phyloP scores from a whole-genome alignment of 2,888 invertebrate species.

The Tipula lateralis region DNA sequence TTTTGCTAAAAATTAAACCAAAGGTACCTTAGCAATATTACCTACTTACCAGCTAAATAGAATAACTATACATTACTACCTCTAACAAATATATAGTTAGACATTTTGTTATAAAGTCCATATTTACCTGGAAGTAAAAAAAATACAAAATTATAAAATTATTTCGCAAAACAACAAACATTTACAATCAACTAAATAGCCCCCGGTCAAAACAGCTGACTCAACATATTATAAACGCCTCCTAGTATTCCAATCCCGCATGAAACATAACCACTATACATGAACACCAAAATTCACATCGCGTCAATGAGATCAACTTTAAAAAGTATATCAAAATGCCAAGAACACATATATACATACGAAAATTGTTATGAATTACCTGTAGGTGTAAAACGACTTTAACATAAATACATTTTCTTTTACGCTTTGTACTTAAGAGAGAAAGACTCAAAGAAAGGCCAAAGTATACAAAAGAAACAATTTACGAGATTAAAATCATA shows the following conservation, averaged over 20 bases:
- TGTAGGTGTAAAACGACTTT: background rate
- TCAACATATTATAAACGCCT: too few relatives aligned
- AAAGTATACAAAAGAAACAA: background rate
- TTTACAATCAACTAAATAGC: too few relatives aligned
- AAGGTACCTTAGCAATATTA: too few relatives aligned
- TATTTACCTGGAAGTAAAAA: too few relatives aligned
- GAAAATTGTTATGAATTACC: conserved; percentile 1
- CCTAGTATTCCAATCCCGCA: background rate
- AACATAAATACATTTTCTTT: background rate
- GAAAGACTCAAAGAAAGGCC: background rate
- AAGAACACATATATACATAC: background rate
- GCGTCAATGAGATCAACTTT: background rate
- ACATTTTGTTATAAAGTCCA: too few relatives aligned
- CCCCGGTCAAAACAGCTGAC: too few relatives aligned
- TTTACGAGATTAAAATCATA: conserved; percentile 19
- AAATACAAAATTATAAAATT: too few relatives aligned
- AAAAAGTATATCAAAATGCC: background rate
- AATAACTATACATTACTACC: too few relatives aligned
- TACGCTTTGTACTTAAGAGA: background rate
- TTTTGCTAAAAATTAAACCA: too few relatives aligned
- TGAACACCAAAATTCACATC: background rate
- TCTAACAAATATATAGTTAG: too few relatives aligned
- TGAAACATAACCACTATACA: background rate
- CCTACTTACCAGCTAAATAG: too few relatives aligned
- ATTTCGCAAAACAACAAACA: too few relatives aligned